Evolutionary conservation across 2,113 vertebrate genomes (phyloP), one percentile per base, ranked within the genome.

Genomic region (Thalassoma bifasciatum): DNA sequence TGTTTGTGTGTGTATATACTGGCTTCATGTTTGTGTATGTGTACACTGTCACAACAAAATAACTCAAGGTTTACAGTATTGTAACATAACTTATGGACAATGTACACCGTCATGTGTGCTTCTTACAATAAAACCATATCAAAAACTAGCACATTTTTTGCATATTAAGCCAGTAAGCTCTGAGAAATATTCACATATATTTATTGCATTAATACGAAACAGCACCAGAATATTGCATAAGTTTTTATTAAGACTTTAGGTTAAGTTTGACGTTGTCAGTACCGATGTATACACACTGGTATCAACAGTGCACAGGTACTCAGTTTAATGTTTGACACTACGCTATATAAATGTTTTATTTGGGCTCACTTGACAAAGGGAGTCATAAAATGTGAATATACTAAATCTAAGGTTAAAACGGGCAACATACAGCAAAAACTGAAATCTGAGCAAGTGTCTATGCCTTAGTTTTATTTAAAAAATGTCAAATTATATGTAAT

Each of bases 201-300:
- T 72, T 79, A 85, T 10, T 72, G 69, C n/a, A 71, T 90, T 83
- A 84, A 75, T 83, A 85, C 54, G 66, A 91, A 91, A 88, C 84
- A 91, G 91, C 86, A 93, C 88, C 88, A 88, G 67, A 84, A 89
- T 71, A 86, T 90, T 90, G 88, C 78, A 89, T 89, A 83, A 0
- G 23, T 60, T 80, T 79, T 62, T 74, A 61, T 70, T 66, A 69
- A 53, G 40, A 69, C 23, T 83, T 86, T 82, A 80, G 74, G 83
- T 49, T 86, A 82, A 50, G 56, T 24, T 69, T 73, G 76, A n/a
- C n/a, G n/a, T n/a, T 38, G 80, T 82, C 86, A 80, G 85, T 82
- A 92, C 84, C 81, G 66, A 46, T 57, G 69, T 75, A 84, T 87
- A 83, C 64, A 60, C 72, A 87, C 44, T 24, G 52, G 69, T 66